Evolutionary conservation across 37 sponge, comb jelly and placozoan species (phyloP), one percentile per base, ranked within the genome.

Genomic region (Aplysina aerophoba): DNA sequence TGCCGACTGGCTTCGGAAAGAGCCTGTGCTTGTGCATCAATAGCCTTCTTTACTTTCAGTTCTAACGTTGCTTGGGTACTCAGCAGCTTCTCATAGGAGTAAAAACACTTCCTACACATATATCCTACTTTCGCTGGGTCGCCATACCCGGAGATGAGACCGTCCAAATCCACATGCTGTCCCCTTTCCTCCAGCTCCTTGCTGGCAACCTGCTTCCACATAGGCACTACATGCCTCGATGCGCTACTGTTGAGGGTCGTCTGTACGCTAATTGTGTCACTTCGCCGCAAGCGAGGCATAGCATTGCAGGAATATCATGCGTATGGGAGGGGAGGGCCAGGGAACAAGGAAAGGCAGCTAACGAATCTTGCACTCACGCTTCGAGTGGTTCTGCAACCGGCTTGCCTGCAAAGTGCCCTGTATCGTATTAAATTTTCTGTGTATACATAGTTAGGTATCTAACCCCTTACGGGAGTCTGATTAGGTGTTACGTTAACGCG

Each of bases 41-140:
- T 58, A 58, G 59, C 59, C 59, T 58, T 58, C 59, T 19, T 58
- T 58, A 58, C 59, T 58, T 19, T 58, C 59, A 20, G 19, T 58
- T 58, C 59, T 58, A 58, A 58, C 59, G 19, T 58, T 58, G 59
- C 59, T 58, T 58, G 59, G 19, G n/a, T 19, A 58, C 59, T 82
- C 83, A 82, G 65, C 63, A 82, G 36, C 39, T 62, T 82, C 38
- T 84, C 84, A 68, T 84, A 84, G 21, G 72, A 27, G 28, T 68
- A 66, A 39, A 84, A 81, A 31, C 81, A 81, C 55, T 65, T 84
- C 56, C 69, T 84, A 53, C 84, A 84, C 84, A 84, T 69, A 16
- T 84, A 36, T 16, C 54, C 21, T 79, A 24, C 25, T n/a, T n/a
- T n/a, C 24, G 55, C 50, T 79, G 28, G 80, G 56, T 41, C 80